Percentiles rank a stretch among this genome's conserved stretches.
Conservation (phyloP, 2,113 vertebrate genomes). For the Cyanistes caeruleus region DNA sequence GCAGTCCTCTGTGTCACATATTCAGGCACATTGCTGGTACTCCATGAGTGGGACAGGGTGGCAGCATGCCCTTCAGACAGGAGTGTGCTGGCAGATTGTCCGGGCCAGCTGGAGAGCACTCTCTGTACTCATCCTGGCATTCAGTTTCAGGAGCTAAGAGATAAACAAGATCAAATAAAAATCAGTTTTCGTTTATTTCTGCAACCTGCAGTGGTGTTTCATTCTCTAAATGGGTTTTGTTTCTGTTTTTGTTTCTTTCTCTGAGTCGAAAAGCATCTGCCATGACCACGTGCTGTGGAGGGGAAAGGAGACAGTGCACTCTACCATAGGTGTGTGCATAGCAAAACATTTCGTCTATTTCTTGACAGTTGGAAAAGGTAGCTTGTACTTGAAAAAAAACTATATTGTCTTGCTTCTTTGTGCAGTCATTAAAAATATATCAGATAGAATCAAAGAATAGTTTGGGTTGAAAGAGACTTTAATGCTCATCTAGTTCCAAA, state of each 20-base stretch:
- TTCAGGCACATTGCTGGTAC: background rate
- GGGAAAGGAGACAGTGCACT: background rate
- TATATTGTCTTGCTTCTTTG: background rate
- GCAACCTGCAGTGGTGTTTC: background rate
- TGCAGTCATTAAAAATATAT: background rate
- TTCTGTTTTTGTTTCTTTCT: background rate
- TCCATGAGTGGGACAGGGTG: background rate
- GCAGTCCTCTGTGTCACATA: background rate
- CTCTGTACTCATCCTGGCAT: background rate
- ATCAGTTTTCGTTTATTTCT: background rate
- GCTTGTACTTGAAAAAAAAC: background rate
- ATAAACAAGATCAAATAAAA: background rate
- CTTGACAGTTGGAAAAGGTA: background rate
- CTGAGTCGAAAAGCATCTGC: background rate
- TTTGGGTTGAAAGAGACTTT: background rate
- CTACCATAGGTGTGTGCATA: accelerated
- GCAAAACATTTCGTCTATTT: background rate
- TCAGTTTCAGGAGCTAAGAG: background rate
- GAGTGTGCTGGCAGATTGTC: background rate
- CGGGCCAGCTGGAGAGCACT: background rate
- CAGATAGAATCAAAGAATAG: background rate
- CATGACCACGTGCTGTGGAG: accelerated
- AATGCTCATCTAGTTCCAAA: background rate
- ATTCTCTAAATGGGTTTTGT: accelerated
- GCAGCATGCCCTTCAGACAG: background rate